Percentiles rank a stretch among this genome's conserved stretches.
Evolutionary conservation across 2,797 vertebrate species (phyloP).

Genomic region (Gouania willdenowi): DNA sequence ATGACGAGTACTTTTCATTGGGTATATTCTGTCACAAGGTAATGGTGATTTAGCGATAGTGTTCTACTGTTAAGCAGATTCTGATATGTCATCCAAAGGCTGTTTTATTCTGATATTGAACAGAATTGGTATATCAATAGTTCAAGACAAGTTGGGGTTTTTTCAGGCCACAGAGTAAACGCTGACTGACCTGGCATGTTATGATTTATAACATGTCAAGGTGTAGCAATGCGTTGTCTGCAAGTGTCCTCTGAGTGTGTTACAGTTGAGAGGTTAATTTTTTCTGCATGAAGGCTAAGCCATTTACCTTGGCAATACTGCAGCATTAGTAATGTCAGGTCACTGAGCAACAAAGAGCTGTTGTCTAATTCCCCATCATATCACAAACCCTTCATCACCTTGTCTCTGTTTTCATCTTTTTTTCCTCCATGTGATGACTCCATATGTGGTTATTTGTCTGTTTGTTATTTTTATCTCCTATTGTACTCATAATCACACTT

Average conservation of each 20-base stretch:
- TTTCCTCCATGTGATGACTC: too few relatives aligned
- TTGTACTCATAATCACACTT: constrained; percentile 12
- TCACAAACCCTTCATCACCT: constrained; percentile 10
- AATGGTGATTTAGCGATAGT: too few relatives aligned
- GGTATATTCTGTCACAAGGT: too few relatives aligned
- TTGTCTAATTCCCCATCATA: constrained; percentile 13
- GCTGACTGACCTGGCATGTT: too few relatives aligned
- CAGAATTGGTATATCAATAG: too few relatives aligned
- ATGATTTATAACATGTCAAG: not conserved
- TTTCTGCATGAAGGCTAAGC: not conserved
- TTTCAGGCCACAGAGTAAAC: too few relatives aligned
- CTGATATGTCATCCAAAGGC: too few relatives aligned
- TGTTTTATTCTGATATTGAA: too few relatives aligned
- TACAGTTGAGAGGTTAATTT: not conserved
- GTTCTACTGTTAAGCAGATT: too few relatives aligned
- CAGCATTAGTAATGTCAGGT: not conserved
- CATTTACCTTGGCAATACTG: not conserved
- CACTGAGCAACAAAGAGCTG: not conserved
- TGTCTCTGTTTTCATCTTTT: constrained; percentile 5
- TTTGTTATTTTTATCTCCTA: constrained; percentile 20
- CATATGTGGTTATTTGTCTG: constrained; percentile 18
- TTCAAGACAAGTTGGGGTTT: too few relatives aligned
- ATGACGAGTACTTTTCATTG: too few relatives aligned
- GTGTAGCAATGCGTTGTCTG: not conserved
- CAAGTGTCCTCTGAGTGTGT: not conserved